These are phyloP conservation scores for Eristalinus aeneus DNA, from an alignment of 2,888 invertebrate genomes.

Conservation along the genomic window DNA sequence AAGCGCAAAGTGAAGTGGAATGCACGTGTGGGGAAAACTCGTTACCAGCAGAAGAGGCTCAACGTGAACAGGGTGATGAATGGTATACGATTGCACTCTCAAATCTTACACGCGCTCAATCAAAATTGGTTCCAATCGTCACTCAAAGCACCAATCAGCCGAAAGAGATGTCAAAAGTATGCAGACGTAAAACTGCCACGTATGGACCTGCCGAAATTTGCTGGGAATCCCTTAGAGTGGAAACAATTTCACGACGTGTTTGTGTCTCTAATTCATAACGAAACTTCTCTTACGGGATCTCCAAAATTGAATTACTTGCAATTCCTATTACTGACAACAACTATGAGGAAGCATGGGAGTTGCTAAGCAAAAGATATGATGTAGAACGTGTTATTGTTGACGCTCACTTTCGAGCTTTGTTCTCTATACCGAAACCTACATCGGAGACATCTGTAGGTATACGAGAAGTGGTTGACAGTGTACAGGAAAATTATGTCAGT, in stretches of 20 bases:
- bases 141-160: neutral
- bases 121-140: neutral
- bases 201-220: constrained; percentile 38
- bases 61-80: constrained; percentile 36
- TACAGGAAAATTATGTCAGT: constrained; percentile 22
- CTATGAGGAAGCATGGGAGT: constrained; percentile 13
- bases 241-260: constrained; percentile 43
- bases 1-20: neutral
- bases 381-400: constrained; percentile 35
- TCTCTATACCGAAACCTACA: constrained; percentile 2
- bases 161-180: neutral
- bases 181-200: neutral
- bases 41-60: constrained; percentile 7
- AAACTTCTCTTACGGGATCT: constrained; percentile 5
- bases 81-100: constrained; percentile 30
- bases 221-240: constrained; percentile 44
- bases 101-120: constrained; percentile 6
- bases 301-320: constrained; percentile 45
- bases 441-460: constrained; percentile 20
- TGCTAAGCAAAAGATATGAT: constrained; percentile 33
- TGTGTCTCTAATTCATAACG: constrained; percentile 27
- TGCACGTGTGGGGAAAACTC: neutral
- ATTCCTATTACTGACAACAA: constrained; percentile 9
- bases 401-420: constrained; percentile 18
- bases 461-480: constrained; percentile 8